Evolutionary conservation across 2,888 invertebrate genomes (phyloP), one percentile per base, ranked within the genome.

Genomic region (Papilio protenor): DNA sequence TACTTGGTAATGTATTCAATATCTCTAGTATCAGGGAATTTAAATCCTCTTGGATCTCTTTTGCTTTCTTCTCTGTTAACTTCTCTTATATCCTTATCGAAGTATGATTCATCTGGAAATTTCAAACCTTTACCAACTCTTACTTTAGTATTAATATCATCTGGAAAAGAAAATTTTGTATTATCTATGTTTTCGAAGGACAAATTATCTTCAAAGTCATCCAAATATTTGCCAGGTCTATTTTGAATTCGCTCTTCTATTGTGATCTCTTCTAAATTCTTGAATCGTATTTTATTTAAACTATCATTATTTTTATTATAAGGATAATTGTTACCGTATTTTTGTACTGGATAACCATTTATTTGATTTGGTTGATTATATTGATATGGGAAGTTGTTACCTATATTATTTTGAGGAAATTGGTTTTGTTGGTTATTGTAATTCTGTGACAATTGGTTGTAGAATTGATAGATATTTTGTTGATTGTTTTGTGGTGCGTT

Each of bases 401-500:
- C 73, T 74, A 33, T 33, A 33, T 73, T 77, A 57, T 77, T 78
- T 33, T 80, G 79, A 40, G 78, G 81, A 21, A 81, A 76, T 52
- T 79, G 77, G 76, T 73, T 78, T 78, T 85, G 84, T 70, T 81
- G 76, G 0, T 81, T 23, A 0, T 84, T 87, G 76, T 85, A 85
- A 61, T 87, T 87, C 72, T 82, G 82, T 3, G 87, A 83, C 0
- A 92, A 83, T 69, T 92, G 91, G 74, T 90, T 87, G 73, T 92
- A 93, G 74, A 94, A 92, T 79, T 94, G 93, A 72, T 93, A 87
- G 1, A 94, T 73, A 75, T 90, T 89, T 57, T 91, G 92, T 23
- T 84, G 85, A 12, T 77, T 83, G 45, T 75, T 81, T 40, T 81
- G 92, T 75, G 95, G 95, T 64, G 95, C 95, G 80, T 95, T 96